A percentile compares a stretch with the other conserved stretches of the same genome.
Conservation (phyloP, 2,113 vertebrate genomes). For the Poecilia latipinna region DNA sequence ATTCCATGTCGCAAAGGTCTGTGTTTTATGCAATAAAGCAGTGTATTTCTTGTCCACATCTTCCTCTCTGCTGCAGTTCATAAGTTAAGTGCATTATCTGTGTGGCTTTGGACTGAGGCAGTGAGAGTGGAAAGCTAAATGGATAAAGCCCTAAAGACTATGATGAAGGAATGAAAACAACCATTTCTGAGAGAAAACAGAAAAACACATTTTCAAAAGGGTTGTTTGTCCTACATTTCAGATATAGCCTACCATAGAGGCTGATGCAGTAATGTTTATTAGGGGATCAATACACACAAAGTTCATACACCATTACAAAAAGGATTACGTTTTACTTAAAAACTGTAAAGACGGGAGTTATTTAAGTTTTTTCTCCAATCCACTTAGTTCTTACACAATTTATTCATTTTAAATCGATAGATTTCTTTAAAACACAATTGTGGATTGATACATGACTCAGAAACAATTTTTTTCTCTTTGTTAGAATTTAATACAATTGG, state of each 20-base stretch:
- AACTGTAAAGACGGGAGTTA: not conserved
- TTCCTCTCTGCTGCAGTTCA: conserved; percentile 12
- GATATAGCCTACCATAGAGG: conserved; percentile 41
- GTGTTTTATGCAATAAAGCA: conserved; percentile 1
- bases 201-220: conserved; percentile 34
- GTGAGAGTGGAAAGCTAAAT: conserved; percentile 42
- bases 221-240: conserved; percentile 35
- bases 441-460: no score
- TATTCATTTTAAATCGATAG: not conserved
- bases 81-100: conserved; percentile 52
- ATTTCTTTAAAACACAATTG: no score
- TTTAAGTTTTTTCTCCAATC: not conserved
- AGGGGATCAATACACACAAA: not conserved
- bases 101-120: conserved; percentile 40
- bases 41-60: not conserved
- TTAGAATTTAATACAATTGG: no score
- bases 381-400: not conserved
- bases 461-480: no score
- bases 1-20: not conserved
- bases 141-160: conserved; percentile 55
- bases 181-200: conserved; percentile 20
- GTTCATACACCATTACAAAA: not conserved
- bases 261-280: conserved; percentile 1
- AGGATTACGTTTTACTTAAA: not conserved
- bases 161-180: conserved; percentile 16